phyloP scores from a whole-genome alignment of 2,888 invertebrate genomes.

The Cyrtodaria siliqua region DNA sequence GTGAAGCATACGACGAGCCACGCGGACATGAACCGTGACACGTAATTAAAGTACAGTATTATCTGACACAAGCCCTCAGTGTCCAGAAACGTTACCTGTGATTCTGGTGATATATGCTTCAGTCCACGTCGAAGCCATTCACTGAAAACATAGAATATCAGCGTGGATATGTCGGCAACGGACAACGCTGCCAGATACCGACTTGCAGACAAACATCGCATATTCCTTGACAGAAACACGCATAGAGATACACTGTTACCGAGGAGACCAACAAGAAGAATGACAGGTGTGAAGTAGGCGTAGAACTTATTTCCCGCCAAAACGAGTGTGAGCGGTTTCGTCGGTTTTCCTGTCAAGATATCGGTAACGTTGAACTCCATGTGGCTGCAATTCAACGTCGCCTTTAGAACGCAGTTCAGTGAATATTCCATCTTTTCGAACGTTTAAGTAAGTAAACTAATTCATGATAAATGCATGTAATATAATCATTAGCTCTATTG shows the following conservation, averaged over 20 bases:
- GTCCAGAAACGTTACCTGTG: conserved; percentile 63
- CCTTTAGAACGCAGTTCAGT: too few relatives aligned
- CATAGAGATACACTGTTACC: conserved; percentile 92
- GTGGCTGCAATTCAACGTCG: too few relatives aligned
- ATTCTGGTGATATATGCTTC: conserved; percentile 48
- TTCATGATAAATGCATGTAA: too few relatives aligned
- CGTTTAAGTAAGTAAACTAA: too few relatives aligned
- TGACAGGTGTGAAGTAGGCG: conserved; percentile 90
- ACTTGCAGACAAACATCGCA: conserved; percentile 90
- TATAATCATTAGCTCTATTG: too few relatives aligned
- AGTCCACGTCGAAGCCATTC: conserved; percentile 82
- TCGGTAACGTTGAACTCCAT: neutral
- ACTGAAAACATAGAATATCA: conserved; percentile 87
- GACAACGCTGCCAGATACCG: conserved; percentile 93
- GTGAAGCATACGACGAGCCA: conserved; percentile 84
- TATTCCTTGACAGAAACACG: conserved; percentile 92
- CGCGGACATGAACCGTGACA: conserved; percentile 81
- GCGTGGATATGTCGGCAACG: conserved; percentile 91
- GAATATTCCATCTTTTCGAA: too few relatives aligned
- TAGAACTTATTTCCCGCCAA: conserved; percentile 82
- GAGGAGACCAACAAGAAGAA: conserved; percentile 91
- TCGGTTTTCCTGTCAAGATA: neutral
- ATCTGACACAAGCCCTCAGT: conserved; percentile 87
- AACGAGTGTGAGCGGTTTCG: neutral
- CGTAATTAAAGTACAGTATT: conserved; percentile 90